These are phyloP conservation scores for Pachycephala philippinensis DNA, from an alignment of 2,113 vertebrate species.

Conservation along the genomic window DNA sequence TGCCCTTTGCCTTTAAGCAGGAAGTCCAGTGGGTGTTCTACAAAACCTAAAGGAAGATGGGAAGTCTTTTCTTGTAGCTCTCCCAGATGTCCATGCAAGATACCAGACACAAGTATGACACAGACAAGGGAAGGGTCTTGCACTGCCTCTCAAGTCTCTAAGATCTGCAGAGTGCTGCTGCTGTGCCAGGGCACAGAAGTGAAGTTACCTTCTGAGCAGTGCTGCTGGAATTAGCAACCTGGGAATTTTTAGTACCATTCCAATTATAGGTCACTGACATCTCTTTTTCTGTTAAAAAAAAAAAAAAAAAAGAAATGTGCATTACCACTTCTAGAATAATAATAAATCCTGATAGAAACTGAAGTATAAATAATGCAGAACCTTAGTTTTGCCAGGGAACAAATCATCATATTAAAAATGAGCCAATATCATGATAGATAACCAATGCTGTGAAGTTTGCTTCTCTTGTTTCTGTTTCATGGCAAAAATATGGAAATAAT, in stretches of 20 bases:
- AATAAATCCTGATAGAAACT: not conserved
- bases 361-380: not conserved
- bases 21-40: not conserved
- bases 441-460: not conserved
- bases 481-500: not conserved
- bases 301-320: not conserved
- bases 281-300: not conserved
- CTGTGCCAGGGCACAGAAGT: not conserved
- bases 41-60: not conserved
- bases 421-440: not conserved
- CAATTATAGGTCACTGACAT: not conserved
- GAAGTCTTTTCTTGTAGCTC: not conserved
- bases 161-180: not conserved
- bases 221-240: not conserved
- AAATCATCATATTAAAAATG: not conserved
- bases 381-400: not conserved
- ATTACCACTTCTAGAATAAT: not conserved
- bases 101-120: not conserved
- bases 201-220: not conserved
- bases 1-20: not conserved
- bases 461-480: not conserved
- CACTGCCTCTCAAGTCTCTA: rapidly evolving
- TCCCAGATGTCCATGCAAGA: not conserved
- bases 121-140: not conserved
- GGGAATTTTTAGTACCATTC: not conserved